A percentile compares a stretch with the other conserved stretches of the same genome.
phyloP scores from a whole-genome alignment of 2,113 vertebrate genomes.

The Pelodiscus sinensis region DNA sequence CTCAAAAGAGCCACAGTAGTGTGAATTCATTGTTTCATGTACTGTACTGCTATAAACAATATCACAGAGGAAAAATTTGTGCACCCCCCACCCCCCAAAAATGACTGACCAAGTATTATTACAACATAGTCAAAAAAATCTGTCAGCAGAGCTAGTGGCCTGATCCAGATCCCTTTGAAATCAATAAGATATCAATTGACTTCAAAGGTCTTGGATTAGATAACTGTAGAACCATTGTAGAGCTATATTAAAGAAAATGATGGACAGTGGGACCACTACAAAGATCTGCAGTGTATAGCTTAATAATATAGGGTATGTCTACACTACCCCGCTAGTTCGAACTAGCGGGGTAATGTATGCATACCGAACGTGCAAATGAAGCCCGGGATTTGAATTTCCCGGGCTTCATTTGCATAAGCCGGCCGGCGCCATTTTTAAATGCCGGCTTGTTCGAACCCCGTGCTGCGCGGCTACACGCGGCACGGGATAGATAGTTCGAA shows the following conservation, averaged over 20 bases:
- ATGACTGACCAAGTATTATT: not conserved
- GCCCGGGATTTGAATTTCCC: too few relatives aligned
- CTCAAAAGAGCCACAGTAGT: not conserved
- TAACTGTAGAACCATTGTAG: not conserved
- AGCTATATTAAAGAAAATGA: rapidly evolving
- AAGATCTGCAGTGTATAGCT: rapidly evolving
- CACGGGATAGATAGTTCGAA: too few relatives aligned
- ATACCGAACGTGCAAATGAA: too few relatives aligned
- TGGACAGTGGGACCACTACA: rapidly evolving
- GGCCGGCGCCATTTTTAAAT: too few relatives aligned
- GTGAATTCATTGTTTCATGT: not conserved
- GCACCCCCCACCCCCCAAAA: too few relatives aligned
- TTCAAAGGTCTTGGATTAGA: not conserved
- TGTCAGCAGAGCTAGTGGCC: not conserved
- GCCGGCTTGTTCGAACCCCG: too few relatives aligned
- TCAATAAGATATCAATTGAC: not conserved
- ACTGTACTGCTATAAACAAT: not conserved
- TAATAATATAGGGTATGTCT: too few relatives aligned
- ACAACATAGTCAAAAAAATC: not conserved
- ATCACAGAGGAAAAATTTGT: not conserved
- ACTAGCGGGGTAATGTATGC: too few relatives aligned
- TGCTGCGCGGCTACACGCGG: too few relatives aligned
- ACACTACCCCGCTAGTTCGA: too few relatives aligned
- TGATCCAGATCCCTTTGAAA: not conserved
- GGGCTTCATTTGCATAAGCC: too few relatives aligned